Evolutionary conservation across 2,888 invertebrate species (phyloP).

Genomic region (Galeopsomyia nigrocyanea): DNA sequence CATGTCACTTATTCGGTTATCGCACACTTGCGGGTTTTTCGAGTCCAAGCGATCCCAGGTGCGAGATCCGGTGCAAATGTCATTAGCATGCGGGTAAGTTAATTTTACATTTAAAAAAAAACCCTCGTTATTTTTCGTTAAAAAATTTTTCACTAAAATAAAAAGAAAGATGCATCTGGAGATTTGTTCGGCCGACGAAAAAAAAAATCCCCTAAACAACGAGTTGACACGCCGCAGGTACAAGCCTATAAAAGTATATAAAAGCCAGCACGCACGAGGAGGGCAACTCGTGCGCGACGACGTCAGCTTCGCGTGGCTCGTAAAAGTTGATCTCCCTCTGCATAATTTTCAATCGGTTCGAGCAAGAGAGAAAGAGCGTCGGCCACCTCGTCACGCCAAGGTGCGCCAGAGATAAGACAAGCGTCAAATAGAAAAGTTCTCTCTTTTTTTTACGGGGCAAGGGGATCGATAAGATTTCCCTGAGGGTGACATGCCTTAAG

Average conservation of each 20-base stretch:
- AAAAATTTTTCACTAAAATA: too few species aligned
- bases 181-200: constrained; percentile 4
- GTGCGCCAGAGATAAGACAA: too few species aligned
- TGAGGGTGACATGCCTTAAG: constrained; percentile 29
- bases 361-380: constrained; percentile 39
- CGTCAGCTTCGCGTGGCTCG: constrained; percentile 54
- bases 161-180: too few species aligned
- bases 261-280: constrained; percentile 13
- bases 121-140: too few species aligned
- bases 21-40: too few species aligned
- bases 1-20: constrained; percentile 2
- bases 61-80: neutral
- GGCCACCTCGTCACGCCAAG: too few species aligned
- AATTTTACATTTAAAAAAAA: too few species aligned
- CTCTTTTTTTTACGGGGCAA: constrained; percentile 19
- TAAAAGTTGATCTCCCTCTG: constrained; percentile 67
- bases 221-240: constrained; percentile 21
- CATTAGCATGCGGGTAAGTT: too few species aligned
- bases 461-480: constrained; percentile 10
- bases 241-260: constrained; percentile 23
- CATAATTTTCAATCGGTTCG: constrained; percentile 69
- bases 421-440: too few species aligned
- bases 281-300: constrained; percentile 41
- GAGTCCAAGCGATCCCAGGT: neutral
- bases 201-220: constrained; percentile 5